These are phyloP conservation scores for Pseudonaja textilis DNA, from an alignment of 2,113 vertebrate species.

Conservation along the genomic window DNA sequence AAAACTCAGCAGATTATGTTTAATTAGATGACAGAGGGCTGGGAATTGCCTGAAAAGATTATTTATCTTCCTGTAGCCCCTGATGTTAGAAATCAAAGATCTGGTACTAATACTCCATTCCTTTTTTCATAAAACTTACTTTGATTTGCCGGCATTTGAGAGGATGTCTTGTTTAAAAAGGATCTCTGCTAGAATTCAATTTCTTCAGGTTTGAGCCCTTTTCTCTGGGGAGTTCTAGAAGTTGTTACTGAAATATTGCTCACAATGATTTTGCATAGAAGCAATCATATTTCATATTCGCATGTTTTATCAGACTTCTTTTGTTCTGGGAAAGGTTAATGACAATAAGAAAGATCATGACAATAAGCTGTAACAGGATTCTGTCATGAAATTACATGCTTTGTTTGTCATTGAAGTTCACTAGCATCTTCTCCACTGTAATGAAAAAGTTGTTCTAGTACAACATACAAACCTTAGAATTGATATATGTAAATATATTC, in stretches of 20 bases:
- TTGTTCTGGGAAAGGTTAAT: neutral
- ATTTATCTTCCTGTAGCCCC: neutral
- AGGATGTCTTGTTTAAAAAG: neutral
- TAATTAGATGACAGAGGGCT: neutral
- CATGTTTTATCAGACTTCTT: neutral
- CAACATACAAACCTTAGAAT: neutral
- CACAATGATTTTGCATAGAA: neutral
- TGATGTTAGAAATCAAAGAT: neutral
- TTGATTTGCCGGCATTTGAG: neutral
- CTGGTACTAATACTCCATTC: neutral
- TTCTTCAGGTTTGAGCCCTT: neutral
- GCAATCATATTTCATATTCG: neutral
- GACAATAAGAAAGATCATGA: neutral
- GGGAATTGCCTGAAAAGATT: neutral
- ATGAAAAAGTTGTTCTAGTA: neutral
- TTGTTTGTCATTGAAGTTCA: neutral
- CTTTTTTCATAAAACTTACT: neutral
- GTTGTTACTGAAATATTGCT: neutral
- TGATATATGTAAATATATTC: neutral
- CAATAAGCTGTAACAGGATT: neutral
- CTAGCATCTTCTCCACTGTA: neutral
- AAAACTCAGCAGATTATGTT: constrained; percentile 10
- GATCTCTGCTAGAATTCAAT: neutral
- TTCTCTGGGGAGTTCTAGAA: neutral
- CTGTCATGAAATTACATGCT: neutral